Base-by-base conservation (phyloP, 2,797 vertebrate genomes). In the Octomys mimax region DNA sequence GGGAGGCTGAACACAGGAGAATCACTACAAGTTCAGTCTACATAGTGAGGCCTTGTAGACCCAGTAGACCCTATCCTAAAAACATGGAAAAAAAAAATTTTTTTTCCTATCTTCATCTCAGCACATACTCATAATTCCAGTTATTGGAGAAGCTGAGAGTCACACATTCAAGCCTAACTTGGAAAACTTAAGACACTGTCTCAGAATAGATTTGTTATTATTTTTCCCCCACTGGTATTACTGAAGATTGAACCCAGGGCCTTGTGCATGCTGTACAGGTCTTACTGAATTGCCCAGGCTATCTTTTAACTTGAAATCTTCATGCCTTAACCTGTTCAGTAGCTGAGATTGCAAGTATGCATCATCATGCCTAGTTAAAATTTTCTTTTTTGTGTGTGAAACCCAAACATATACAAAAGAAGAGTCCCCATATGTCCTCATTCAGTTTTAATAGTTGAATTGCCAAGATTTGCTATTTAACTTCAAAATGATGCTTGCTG, bases 391-490 rank as follows among this genome's bases (percentile, higher is more conserved):
- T 49, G 31, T 91, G 39, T 85, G 26, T 78, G 46, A 86, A 94
- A 92, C 75, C 61, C 18, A 39, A 94, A 79, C 33, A 87, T 78
- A 54, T 52, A 49, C 54, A 88, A 78, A 93, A 91, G n/a, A 81
- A 82, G 59, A 83, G 71, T 62, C 28, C 77, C 14, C 16, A 62
- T 19, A 9, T 80, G 21, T 26, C 54, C 9, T 92, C 79, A 75
- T 75, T 36, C 52, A 87, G 46, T 92, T 86, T 83, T 73, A 92
- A 83, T 85, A 71, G 22, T 39, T 71, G 19, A 71, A 80, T 79
- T 66, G 2, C 66, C 57, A 96, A 21, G n/a, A 93, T 70, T 91
- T 95, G 96, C 36, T 57, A 82, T 8, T 57, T 13, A 64, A 93
- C 13, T 36, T 92, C 68, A 95, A 85, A 96, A 75, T 95, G 54